phyloP scores from a whole-genome alignment of 2,888 invertebrate genomes.

The Plagodis dolabraria region DNA sequence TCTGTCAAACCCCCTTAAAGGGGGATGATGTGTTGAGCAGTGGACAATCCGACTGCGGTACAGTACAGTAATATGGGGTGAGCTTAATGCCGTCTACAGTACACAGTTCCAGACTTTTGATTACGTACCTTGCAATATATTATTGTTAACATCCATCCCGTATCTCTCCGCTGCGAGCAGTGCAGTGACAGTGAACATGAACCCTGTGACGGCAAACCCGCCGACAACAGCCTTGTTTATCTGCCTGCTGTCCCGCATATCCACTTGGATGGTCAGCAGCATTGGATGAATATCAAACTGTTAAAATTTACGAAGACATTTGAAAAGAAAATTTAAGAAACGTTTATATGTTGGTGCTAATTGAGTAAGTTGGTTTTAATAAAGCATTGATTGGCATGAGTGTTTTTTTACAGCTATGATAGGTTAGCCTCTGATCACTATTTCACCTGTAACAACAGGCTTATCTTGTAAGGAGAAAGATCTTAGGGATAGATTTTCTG shows the following conservation, averaged over 20 bases:
- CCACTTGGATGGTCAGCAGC: conserved; percentile 95
- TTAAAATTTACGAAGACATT: conserved; percentile 42
- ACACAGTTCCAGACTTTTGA: too few relatives aligned
- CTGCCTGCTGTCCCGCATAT: conserved; percentile 92
- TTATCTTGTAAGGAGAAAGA: too few relatives aligned
- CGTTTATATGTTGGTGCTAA: too few relatives aligned
- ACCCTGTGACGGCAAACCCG: conserved; percentile 87
- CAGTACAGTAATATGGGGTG: neutral
- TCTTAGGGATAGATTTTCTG: too few relatives aligned
- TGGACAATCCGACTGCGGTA: neutral
- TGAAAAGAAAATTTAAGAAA: too few relatives aligned
- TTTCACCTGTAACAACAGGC: too few relatives aligned
- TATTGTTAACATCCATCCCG: conserved; percentile 86
- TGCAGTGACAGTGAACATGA: conserved; percentile 87
- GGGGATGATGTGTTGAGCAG: too few relatives aligned
- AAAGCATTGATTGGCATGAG: too few relatives aligned
- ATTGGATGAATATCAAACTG: conserved; percentile 93
- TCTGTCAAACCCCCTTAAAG: too few relatives aligned
- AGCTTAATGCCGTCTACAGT: neutral
- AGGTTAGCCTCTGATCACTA: too few relatives aligned
- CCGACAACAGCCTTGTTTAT: conserved; percentile 89
- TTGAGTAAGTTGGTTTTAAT: too few relatives aligned
- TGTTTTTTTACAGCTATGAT: too few relatives aligned
- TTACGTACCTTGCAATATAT: conserved; percentile 85
- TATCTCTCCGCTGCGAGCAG: conserved; percentile 87